phyloP scores from a whole-genome alignment of 2,888 invertebrate species.

The Callyntrura sp. region DNA sequence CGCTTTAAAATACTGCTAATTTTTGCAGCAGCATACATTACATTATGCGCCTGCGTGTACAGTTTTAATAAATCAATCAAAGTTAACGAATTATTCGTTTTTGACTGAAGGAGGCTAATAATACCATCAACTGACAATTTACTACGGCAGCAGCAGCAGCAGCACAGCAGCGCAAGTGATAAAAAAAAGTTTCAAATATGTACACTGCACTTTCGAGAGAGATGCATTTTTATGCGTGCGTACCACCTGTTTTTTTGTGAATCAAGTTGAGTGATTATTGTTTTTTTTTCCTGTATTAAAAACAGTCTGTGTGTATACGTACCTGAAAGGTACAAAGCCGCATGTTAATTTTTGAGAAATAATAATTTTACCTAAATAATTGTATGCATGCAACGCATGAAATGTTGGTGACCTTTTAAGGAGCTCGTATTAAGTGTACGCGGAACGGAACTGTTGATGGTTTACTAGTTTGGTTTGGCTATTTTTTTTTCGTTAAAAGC shows the following conservation, averaged over 20 bases:
- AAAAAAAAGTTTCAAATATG: not conserved
- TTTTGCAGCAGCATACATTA: constrained; percentile 17
- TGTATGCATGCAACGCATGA: constrained; percentile 36
- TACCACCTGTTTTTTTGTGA: constrained; percentile 40
- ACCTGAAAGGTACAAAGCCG: not conserved
- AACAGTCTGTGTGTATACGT: not conserved
- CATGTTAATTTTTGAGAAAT: not conserved
- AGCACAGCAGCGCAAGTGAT: too few species aligned
- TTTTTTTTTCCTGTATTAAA: constrained; percentile 12
- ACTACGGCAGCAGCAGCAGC: not conserved
- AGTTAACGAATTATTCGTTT: constrained; percentile 28
- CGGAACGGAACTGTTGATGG: constrained; percentile 60
- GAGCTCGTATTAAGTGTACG: constrained; percentile 56
- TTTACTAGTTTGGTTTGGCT: constrained; percentile 40
- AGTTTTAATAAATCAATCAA: constrained; percentile 71
- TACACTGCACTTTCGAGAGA: not conserved
- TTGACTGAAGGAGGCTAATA: constrained; percentile 69
- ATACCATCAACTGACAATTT: constrained; percentile 35
- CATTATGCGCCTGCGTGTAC: constrained; percentile 58
- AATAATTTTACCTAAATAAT: constrained; percentile 39
- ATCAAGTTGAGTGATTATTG: constrained; percentile 33
- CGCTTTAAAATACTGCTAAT: constrained; percentile 22
- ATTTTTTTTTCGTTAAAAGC: constrained; percentile 21
- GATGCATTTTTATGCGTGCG: too few species aligned
- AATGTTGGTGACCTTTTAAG: constrained; percentile 71